Evolutionary conservation across 2,797 vertebrate genomes (phyloP), one percentile per base, ranked within the genome.

Genomic region (Masticophis lateralis): DNA sequence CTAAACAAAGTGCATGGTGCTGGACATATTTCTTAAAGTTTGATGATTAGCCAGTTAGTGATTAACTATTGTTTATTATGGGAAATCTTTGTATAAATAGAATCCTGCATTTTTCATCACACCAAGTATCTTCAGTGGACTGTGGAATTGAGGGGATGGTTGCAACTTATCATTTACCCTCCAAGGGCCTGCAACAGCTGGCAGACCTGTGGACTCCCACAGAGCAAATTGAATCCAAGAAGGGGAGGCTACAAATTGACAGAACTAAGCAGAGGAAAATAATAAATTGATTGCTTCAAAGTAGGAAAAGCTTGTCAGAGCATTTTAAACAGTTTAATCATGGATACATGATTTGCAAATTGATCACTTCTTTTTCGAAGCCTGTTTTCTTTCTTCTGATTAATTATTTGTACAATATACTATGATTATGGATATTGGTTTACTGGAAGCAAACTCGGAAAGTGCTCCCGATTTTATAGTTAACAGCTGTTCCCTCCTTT

Each of bases 381-480:
- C 60, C 89, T 95, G 94, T 13, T 25, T 83, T 83, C 43, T 92
- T 95, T 90, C 93, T 95, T 95, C 92, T 91, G 59, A 92, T 90
- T 95, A 96, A 96, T 97, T 94, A 91, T 92, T 95, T 61, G 79
- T 95, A 96, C 96, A 97, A 97, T 97, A 63, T 89, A 90, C 91
- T 56, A 79, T 97, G 97, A 97, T 74, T 74, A 74, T 97, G 95
- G 95, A 94, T 97, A 95, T 95, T 96, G 96, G 92, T 95, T 94
- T 95, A 53, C 94, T 94, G 93, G 91, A 94, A 91, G 0, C 0
- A 25, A 92, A 91, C 43, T 94, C 0, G 0, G 88, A 88, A 88
- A 92, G 88, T 0, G 0, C 92, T 97, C 95, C 93, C 96, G 93
- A 96, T 95, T 96, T 94, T 95, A n/a, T 2, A 93, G 94, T 94